phyloP scores from a whole-genome alignment of 2,113 vertebrate genomes.

The Cyrtonyx montezumae region DNA sequence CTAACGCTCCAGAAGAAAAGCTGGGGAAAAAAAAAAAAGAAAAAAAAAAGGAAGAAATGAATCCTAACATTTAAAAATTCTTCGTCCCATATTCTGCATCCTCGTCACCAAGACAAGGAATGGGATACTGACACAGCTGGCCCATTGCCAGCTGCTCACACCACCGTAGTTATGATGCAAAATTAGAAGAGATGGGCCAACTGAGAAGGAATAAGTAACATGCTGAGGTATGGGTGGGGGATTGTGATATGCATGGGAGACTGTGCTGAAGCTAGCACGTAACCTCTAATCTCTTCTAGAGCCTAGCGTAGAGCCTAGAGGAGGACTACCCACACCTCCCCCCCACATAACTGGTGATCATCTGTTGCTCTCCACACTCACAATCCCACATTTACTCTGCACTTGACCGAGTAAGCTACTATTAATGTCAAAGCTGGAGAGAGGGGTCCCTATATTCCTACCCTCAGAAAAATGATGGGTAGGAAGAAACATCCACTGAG shows the following conservation, averaged over 20 bases:
- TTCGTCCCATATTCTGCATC: neutral
- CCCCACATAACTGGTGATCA: neutral
- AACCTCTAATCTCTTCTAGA: neutral
- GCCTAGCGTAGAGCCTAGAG: neutral
- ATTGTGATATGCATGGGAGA: no score
- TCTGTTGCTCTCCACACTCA: neutral
- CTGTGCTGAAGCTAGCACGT: neutral
- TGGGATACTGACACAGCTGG: neutral
- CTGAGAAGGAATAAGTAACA: neutral
- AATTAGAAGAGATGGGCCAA: neutral
- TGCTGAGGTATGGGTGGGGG: neutral
- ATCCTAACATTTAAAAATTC: neutral
- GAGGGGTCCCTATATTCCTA: neutral
- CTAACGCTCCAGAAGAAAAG: neutral
- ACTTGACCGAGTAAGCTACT: neutral
- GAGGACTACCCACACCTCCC: neutral
- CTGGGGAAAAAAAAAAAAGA: no score
- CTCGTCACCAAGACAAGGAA: neutral
- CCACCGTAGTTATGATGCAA: neutral
- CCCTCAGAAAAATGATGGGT: neutral
- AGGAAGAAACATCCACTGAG: neutral
- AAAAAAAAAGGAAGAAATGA: neutral
- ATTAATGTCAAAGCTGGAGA: neutral
- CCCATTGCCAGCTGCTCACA: fast-evolving
- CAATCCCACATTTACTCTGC: neutral